Evolutionary conservation across 2,797 vertebrate genomes (phyloP).

Genomic region (Hydrophis major): DNA sequence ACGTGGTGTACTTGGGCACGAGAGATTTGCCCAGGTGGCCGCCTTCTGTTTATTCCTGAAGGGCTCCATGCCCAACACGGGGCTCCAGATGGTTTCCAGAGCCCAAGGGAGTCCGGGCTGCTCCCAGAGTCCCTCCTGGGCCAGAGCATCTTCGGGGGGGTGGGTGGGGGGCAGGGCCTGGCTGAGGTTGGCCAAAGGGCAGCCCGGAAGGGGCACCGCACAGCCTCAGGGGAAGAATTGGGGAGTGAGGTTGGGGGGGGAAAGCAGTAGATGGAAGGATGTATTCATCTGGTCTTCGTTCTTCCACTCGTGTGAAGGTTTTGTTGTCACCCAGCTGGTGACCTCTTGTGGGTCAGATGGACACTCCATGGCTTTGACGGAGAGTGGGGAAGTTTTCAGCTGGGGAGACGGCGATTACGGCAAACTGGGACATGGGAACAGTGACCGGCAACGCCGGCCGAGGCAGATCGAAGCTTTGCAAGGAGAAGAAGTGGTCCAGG

Average conservation of each 20-base stretch:
- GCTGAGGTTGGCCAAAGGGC: no score
- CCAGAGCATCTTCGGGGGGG: neutral
- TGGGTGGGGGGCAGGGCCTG: neutral
- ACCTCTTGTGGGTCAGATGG: conserved; percentile 84
- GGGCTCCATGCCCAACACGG: neutral
- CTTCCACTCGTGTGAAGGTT: conserved; percentile 64
- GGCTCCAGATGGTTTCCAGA: neutral
- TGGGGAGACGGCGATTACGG: conserved; percentile 86
- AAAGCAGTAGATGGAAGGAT: neutral
- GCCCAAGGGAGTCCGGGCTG: neutral
- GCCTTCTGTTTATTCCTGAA: neutral
- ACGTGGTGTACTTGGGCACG: neutral
- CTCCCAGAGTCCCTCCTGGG: neutral
- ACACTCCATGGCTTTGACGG: conserved; percentile 83
- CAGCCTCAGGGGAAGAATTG: neutral
- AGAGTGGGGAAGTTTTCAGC: conserved; percentile 83
- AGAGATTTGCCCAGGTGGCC: neutral
- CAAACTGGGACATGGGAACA: conserved; percentile 82
- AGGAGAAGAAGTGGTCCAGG: conserved; percentile 84
- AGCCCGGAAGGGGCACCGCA: neutral
- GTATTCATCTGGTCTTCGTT: neutral
- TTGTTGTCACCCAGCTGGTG: conserved; percentile 83
- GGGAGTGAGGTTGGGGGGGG: neutral
- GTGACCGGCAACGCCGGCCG: conserved; percentile 79
- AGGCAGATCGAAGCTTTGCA: conserved; percentile 82